Evolutionary conservation across 2,797 vertebrate species (phyloP).

Genomic region (Heterohyrax brucei): DNA sequence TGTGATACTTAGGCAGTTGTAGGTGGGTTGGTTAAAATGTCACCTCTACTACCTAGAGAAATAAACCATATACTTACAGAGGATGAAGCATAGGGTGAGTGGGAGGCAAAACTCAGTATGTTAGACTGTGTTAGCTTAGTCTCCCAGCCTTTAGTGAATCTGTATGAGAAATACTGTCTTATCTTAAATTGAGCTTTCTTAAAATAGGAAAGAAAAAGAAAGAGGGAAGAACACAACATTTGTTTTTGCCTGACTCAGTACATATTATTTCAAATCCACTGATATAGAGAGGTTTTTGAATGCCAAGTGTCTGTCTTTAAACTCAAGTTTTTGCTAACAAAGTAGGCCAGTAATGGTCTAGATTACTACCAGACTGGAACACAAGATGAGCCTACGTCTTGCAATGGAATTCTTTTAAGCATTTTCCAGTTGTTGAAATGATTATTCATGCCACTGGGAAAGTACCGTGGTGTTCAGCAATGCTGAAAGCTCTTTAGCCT

Average conservation of each 20-base stretch:
- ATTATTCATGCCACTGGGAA: slow-evolving; percentile 39
- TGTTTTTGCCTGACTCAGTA: not conserved
- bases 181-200: not conserved
- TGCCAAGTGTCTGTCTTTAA: not conserved
- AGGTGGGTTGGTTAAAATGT: not conserved
- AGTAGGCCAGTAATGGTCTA: not conserved
- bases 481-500: slow-evolving; percentile 19
- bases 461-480: not conserved
- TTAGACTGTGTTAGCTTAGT: not conserved
- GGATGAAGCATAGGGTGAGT: not conserved
- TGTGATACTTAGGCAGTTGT: not conserved
- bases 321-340: not conserved
- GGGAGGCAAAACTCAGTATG: not conserved
- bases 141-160: not conserved
- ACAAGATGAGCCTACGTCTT: not conserved
- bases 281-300: not conserved
- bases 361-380: not conserved
- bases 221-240: not conserved
- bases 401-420: not conserved
- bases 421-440: not conserved
- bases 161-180: not conserved
- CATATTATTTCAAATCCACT: slow-evolving; percentile 35
- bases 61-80: not conserved
- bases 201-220: slow-evolving; percentile 24
- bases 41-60: not conserved